Evolutionary conservation across 2,797 vertebrate species (phyloP).

Genomic region (Hypotaenidia okinawae): DNA sequence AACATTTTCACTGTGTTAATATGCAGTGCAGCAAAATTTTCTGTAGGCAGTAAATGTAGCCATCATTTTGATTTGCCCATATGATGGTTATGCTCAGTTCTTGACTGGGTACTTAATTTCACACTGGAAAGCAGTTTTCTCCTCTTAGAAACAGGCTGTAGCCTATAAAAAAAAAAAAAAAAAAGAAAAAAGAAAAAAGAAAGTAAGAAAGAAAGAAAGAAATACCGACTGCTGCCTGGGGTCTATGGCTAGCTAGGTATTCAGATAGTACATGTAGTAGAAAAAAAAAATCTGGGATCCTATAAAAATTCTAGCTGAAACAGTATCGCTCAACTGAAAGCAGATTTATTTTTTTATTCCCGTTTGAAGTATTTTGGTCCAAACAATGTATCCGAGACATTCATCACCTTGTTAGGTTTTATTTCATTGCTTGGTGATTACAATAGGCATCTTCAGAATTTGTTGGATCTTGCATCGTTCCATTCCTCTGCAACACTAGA

Average conservation of each 20-base stretch:
- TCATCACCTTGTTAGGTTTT: not conserved
- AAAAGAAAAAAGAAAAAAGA: not conserved
- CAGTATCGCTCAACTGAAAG: not conserved
- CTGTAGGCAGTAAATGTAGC: constrained; percentile 63
- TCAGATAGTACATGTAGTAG: not conserved
- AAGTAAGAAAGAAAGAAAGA: not conserved
- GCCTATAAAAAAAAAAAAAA: not conserved
- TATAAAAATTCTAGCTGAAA: not conserved
- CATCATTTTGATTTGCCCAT: constrained; percentile 60
- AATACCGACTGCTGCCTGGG: not conserved
- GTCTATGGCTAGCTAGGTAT: not conserved
- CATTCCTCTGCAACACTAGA: not conserved
- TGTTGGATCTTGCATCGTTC: not conserved
- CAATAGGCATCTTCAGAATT: constrained; percentile 10
- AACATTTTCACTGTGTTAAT: constrained; percentile 62
- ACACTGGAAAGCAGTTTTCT: constrained; percentile 40
- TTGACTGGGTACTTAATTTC: constrained; percentile 61
- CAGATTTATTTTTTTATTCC: not conserved
- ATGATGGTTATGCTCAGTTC: constrained; percentile 63
- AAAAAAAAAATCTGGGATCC: not conserved
- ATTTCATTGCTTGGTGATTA: not conserved
- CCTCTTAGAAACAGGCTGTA: not conserved
- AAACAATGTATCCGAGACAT: not conserved
- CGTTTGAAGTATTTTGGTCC: constrained; percentile 7
- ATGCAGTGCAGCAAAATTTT: constrained; percentile 53